Evolutionary conservation across 2,888 invertebrate species (phyloP), one percentile per base, ranked within the genome.

Genomic region (Crossocerus cetratus): DNA sequence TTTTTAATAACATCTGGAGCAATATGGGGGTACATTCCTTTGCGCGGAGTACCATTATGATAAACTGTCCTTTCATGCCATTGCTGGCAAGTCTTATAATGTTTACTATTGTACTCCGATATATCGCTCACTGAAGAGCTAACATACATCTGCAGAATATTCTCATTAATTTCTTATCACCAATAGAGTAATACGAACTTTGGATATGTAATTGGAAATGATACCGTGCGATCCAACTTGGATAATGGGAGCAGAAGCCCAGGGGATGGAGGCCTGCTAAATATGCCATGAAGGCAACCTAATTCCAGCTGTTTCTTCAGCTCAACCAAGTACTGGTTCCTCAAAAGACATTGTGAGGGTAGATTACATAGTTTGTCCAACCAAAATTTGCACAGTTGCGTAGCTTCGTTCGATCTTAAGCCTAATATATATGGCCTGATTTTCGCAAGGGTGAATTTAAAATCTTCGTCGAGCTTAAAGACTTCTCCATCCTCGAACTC

Each of bases 291-390:
- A 16, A 89, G 58, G 23, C 64, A 77, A 22, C 86, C 86, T 54
- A 70, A 70, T 72, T 77, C 82, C 23, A 90, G 63, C 60, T 89
- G 86, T 42, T 72, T 76, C 60, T 78, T 83, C 14, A 90, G 77
- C 60, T 88, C 86, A 1, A 83, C n/a, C 5, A 90, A 67, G 73
- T 89, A 89, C 23, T 83, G 75, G 72, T 90, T 90, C 57, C 90
- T 81, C 43, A 89, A 61, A 32, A 65, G 76, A 11, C 85, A 83
- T 49, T 90, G 88, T 14, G 82, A 73, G 0, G 72, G 70, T 1
- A 83, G 76, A 3, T 58, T 43, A 54, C 80, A 81, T 44, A 90
- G 74, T 72, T 87, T 88, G 3, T 87, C 83, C 2, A 90, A 71
- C 90, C 90, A 90, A 23, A 82, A 64, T 59, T 80, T 78, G 64